A percentile compares a stretch with the other conserved stretches of the same genome.
These are phyloP conservation scores for Isaurus tuberculatus DNA, from an alignment of 92 coral and sea anemone genomes.

Conservation along the genomic window DNA sequence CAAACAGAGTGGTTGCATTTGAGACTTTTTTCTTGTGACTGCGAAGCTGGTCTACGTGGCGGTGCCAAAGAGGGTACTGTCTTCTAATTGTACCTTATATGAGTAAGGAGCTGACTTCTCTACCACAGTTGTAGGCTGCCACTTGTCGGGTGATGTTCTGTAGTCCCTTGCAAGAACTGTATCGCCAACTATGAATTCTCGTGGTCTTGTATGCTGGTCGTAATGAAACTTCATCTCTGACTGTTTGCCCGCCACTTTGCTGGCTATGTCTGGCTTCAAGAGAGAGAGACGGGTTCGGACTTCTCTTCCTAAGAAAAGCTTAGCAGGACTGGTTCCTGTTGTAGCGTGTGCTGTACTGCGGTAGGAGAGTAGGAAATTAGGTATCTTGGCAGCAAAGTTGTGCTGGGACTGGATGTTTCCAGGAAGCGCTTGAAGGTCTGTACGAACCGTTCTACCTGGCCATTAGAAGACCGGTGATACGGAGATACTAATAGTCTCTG, in stretches of 20 bases:
- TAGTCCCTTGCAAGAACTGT: background rate
- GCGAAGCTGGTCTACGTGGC: no score
- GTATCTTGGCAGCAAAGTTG: conserved; percentile 11
- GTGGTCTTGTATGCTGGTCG: background rate
- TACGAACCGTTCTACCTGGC: background rate
- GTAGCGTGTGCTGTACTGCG: conserved; percentile 36
- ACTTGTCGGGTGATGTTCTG: no score
- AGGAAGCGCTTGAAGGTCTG: background rate
- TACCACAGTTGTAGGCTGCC: no score
- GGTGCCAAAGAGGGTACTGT: no score
- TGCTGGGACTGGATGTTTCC: background rate
- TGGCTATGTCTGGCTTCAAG: conserved; percentile 17
- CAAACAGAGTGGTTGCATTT: no score
- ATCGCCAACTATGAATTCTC: background rate
- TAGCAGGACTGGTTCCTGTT: conserved; percentile 15
- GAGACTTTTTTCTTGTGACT: no score
- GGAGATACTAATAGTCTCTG: background rate
- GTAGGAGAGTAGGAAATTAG: conserved; percentile 25
- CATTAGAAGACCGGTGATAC: background rate
- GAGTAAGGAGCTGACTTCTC: no score
- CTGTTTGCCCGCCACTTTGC: background rate
- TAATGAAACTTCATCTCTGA: conserved; percentile 1
- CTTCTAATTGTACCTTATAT: no score
- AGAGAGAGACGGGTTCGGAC: conserved; percentile 26
- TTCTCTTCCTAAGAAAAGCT: conserved; percentile 16